Percentiles rank a stretch among this genome's conserved stretches.
phyloP scores from a whole-genome alignment of 2,888 invertebrate genomes.

The Rhabditoides inermis region DNA sequence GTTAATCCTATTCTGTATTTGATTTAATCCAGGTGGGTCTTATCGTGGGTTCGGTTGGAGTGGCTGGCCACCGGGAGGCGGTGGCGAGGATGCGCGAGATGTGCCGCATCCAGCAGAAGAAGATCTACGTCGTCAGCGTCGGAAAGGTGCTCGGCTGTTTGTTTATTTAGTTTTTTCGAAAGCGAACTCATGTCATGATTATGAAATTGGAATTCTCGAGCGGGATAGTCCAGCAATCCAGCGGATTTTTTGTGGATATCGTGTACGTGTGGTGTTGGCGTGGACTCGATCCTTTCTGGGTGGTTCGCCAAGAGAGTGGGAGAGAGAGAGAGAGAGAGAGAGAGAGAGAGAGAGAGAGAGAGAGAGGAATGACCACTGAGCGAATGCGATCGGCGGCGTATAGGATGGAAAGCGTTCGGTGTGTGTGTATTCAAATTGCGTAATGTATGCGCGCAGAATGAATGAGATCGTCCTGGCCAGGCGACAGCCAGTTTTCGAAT shows the following conservation, averaged over 20 bases:
- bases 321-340: not conserved
- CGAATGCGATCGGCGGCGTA: not conserved
- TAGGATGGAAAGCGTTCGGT: not conserved
- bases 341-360: not conserved
- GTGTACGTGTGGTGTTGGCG: not conserved
- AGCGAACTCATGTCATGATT: no score
- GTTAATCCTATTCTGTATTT: not conserved
- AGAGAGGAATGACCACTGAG: not conserved
- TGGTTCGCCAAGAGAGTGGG: not conserved
- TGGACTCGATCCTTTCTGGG: no score
- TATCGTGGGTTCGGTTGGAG: slow-evolving; percentile 79
- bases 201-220: no score
- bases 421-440: no score
- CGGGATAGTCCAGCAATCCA: no score
- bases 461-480: no score
- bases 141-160: slow-evolving; percentile 67
- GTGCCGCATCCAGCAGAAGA: slow-evolving; percentile 70
- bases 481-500: no score
- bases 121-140: slow-evolving; percentile 80
- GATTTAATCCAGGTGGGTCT: slow-evolving; percentile 61
- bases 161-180: not conserved
- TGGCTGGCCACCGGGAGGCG: slow-evolving; percentile 60
- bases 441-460: no score
- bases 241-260: no score
- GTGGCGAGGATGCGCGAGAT: slow-evolving; percentile 53